Percentiles rank a stretch among this genome's conserved stretches.
These are phyloP conservation scores for Oceanodroma leucorhoa DNA, from an alignment of 2,797 vertebrate species.

Conservation along the genomic window DNA sequence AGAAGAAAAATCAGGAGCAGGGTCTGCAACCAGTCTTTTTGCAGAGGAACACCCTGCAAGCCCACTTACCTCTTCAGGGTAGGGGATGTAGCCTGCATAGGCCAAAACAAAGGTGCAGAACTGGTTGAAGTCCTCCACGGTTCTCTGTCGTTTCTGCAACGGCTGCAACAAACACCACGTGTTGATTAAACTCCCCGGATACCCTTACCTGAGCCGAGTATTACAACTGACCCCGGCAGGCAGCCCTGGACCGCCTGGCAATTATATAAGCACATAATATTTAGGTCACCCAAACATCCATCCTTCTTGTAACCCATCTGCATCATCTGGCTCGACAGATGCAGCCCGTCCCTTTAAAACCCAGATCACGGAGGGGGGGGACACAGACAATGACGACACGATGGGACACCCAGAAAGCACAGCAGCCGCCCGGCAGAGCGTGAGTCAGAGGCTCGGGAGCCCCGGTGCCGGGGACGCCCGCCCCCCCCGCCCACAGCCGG, in stretches of 20 bases:
- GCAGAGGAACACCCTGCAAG: neutral
- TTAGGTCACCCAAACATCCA: neutral
- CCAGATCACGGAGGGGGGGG: neutral
- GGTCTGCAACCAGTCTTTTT: neutral
- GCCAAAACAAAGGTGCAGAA: conserved; percentile 98
- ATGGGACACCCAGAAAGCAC: neutral
- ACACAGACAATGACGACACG: neutral
- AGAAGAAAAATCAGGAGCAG: neutral
- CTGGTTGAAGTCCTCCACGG: conserved; percentile 97
- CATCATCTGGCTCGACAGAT: neutral
- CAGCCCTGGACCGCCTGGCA: neutral
- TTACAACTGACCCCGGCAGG: neutral
- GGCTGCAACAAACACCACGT: conserved; percentile 15
- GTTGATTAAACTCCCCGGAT: neutral
- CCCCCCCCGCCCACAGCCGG: neutral
- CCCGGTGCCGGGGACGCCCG: neutral
- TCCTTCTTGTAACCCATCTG: neutral
- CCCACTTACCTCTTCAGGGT: conserved; percentile 81
- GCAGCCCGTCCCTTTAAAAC: neutral
- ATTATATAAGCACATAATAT: neutral
- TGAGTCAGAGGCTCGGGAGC: neutral
- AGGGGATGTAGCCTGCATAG: conserved; percentile 98
- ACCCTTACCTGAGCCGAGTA: neutral
- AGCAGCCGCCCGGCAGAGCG: neutral
- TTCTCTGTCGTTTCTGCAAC: conserved; percentile 83